These are phyloP conservation scores for Pterocles gutturalis DNA, from an alignment of 2,113 vertebrate genomes.

Conservation along the genomic window DNA sequence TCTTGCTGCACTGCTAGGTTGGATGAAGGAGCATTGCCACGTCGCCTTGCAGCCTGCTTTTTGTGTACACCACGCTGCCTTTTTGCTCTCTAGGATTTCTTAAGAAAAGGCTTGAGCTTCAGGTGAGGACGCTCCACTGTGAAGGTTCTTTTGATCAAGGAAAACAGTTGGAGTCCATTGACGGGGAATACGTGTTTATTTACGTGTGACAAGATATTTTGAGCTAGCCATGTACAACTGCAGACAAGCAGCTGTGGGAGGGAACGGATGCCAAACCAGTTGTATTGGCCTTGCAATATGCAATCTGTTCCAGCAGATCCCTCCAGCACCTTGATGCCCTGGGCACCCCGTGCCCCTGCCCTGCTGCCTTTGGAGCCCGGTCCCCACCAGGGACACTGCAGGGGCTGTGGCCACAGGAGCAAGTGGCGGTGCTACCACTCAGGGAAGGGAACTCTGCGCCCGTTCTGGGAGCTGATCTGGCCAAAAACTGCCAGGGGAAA, in stretches of 20 bases:
- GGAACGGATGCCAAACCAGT: not conserved
- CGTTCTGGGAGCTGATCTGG: not conserved
- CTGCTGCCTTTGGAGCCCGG: not conserved
- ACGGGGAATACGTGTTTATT: not conserved
- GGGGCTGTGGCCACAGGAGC: fast-evolving
- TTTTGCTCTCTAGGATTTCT: not conserved
- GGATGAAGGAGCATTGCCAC: not conserved
- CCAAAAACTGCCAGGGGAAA: not conserved
- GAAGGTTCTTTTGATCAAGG: not conserved
- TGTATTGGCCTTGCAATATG: not conserved
- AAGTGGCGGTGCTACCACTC: fast-evolving
- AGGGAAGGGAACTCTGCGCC: fast-evolving
- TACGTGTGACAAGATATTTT: fast-evolving
- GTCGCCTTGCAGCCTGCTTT: not conserved
- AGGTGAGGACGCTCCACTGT: not conserved
- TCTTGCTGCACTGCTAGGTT: too few relatives aligned
- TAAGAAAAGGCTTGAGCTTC: not conserved
- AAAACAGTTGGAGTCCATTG: not conserved
- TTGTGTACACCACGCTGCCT: not conserved
- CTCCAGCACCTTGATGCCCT: fast-evolving
- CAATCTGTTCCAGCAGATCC: not conserved
- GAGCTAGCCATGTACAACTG: not conserved
- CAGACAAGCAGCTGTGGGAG: fast-evolving
- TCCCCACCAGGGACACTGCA: too few relatives aligned
- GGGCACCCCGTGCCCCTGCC: too few relatives aligned